Conservation (phyloP, 1,140 invertebrate genomes). For the Sitobion miscanthi region DNA sequence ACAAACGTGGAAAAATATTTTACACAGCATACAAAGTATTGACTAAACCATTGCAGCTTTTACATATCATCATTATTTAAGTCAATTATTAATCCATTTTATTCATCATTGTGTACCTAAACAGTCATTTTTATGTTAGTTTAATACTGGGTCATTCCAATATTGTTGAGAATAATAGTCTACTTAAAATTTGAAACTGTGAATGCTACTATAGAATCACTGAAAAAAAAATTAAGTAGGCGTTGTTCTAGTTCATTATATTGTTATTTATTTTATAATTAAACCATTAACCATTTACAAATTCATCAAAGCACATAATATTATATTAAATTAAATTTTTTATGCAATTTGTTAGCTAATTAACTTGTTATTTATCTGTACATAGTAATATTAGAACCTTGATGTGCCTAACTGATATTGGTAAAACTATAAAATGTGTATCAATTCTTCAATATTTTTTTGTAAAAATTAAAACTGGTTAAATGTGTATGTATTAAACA, state of each 20-base stretch:
- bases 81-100: constrained; percentile 45
- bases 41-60: constrained; percentile 53
- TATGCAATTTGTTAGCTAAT: neutral
- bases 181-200: neutral
- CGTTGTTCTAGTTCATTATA: neutral
- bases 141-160: constrained; percentile 32
- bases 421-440: neutral
- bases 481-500: neutral
- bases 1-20: constrained; percentile 77
- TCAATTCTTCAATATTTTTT: neutral
- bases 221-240: constrained; percentile 15
- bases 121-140: neutral
- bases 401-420: neutral
- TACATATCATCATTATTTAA: constrained; percentile 31
- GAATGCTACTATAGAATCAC: neutral
- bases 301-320: neutral
- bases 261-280: constrained; percentile 45
- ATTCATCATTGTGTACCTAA: constrained; percentile 19
- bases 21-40: constrained; percentile 75
- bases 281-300: neutral
- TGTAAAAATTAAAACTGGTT: neutral
- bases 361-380: constrained; percentile 5
- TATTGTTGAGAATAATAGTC: neutral
- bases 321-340: neutral
- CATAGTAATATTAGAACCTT: neutral